Percentiles rank a stretch among this genome's conserved stretches.
Evolutionary conservation across 1,140 invertebrate genomes (phyloP).

Genomic region (Ganaspis sp.): DNA sequence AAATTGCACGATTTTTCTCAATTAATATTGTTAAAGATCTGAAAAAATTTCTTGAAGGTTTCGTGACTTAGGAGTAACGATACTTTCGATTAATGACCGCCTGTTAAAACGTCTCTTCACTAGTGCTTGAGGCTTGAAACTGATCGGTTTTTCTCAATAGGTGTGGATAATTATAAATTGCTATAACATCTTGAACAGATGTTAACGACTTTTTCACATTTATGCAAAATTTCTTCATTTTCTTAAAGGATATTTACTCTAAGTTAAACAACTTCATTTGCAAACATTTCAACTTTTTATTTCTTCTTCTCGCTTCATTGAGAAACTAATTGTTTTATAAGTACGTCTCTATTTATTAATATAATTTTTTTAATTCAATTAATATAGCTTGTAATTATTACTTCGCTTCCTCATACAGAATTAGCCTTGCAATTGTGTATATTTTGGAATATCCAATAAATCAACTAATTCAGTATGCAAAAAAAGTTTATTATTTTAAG

Average conservation of each 20-base stretch:
- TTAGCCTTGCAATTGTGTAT: too few relatives aligned
- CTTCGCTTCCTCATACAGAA: too few relatives aligned
- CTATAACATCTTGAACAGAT: constrained; percentile 6
- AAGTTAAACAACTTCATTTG: neutral
- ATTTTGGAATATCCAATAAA: too few relatives aligned
- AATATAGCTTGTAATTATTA: too few relatives aligned
- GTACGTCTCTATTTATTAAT: too few relatives aligned
- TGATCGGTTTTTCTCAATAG: neutral
- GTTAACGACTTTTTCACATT: neutral
- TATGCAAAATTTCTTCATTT: neutral
- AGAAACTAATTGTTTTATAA: too few relatives aligned
- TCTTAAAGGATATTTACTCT: neutral
- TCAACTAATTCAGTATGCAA: too few relatives aligned
- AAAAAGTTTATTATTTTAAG: too few relatives aligned
- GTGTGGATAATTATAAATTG: constrained; percentile 8
- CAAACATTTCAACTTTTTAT: neutral
- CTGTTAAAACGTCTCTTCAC: constrained; percentile 17
- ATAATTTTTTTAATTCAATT: too few relatives aligned
- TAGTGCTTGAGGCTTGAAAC: neutral
- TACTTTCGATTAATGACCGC: constrained; percentile 27
- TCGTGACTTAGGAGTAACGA: neutral
- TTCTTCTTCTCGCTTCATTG: neutral
- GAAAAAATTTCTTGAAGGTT: constrained; percentile 7
- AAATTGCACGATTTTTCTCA: neutral
- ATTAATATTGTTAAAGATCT: neutral